Evolutionary conservation across 2,888 invertebrate species (phyloP).

Genomic region (Cataglyphis albicans): DNA sequence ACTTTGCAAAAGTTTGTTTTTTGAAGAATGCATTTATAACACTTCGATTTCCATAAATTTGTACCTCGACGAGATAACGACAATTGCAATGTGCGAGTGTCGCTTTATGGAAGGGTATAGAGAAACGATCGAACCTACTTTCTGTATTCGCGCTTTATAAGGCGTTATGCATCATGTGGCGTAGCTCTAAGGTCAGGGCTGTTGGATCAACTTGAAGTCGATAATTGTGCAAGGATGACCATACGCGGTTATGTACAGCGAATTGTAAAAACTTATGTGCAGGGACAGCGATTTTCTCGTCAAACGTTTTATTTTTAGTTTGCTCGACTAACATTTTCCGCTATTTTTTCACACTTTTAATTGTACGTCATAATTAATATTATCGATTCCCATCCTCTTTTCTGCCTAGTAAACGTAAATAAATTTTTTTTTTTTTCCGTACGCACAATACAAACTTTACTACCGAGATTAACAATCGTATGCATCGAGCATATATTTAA

Average conservation of each 20-base stretch:
- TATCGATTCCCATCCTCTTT: conserved; percentile 12
- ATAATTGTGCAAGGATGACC: conserved; percentile 77
- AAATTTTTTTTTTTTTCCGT: background rate
- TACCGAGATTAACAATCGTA: background rate
- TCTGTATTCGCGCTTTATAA: conserved; percentile 12
- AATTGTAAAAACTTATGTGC: conserved; percentile 42
- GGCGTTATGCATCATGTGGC: conserved; percentile 29
- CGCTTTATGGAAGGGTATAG: background rate
- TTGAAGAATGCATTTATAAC: background rate
- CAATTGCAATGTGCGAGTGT: conserved; percentile 20
- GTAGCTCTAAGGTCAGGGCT: conserved; percentile 71
- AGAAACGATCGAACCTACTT: conserved; percentile 29
- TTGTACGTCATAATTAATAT: conserved; percentile 15
- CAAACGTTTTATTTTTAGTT: conserved; percentile 38
- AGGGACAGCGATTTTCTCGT: conserved; percentile 39
- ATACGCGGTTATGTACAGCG: conserved; percentile 55
- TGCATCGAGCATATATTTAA: background rate
- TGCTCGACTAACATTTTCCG: conserved; percentile 28
- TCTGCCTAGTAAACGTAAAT: conserved; percentile 9
- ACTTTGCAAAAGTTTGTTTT: background rate
- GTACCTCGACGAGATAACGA: background rate
- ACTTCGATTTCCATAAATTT: background rate
- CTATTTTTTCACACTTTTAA: conserved; percentile 30
- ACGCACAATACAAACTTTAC: background rate
- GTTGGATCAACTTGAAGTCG: conserved; percentile 71